Percentiles rank a stretch among this genome's conserved stretches.
phyloP scores from a whole-genome alignment of 2,113 vertebrate species.

The Solea solea region DNA sequence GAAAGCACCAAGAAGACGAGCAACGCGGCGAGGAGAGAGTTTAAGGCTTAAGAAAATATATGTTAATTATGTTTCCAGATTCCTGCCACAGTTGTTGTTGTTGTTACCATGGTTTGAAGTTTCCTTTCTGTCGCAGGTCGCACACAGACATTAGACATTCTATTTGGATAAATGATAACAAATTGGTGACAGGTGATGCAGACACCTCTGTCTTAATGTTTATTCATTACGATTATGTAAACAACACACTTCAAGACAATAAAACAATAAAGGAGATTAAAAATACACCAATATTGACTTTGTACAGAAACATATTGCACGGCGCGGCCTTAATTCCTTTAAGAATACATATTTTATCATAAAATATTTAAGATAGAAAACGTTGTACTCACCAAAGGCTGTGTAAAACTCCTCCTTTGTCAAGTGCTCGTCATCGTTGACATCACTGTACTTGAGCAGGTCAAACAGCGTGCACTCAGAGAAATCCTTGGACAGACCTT shows the following conservation, averaged over 20 bases:
- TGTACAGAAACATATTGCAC: no score
- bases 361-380: neutral
- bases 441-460: constrained; percentile 93
- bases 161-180: neutral
- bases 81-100: no score
- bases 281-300: no score
- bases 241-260: no score
- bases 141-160: no score
- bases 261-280: no score
- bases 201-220: neutral
- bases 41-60: no score
- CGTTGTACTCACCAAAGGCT: constrained; percentile 89
- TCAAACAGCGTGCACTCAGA: constrained; percentile 92
- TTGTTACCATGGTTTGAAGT: no score
- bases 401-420: constrained; percentile 92
- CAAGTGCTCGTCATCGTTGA: constrained; percentile 88
- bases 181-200: neutral
- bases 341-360: neutral
- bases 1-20: no score
- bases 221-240: neutral
- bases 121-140: no score
- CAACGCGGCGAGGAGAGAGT: no score
- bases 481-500: constrained; percentile 86
- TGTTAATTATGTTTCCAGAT: no score
- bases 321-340: neutral